Evolutionary conservation across 2,113 vertebrate species (phyloP).

Genomic region (Ctenodactylus gundi): DNA sequence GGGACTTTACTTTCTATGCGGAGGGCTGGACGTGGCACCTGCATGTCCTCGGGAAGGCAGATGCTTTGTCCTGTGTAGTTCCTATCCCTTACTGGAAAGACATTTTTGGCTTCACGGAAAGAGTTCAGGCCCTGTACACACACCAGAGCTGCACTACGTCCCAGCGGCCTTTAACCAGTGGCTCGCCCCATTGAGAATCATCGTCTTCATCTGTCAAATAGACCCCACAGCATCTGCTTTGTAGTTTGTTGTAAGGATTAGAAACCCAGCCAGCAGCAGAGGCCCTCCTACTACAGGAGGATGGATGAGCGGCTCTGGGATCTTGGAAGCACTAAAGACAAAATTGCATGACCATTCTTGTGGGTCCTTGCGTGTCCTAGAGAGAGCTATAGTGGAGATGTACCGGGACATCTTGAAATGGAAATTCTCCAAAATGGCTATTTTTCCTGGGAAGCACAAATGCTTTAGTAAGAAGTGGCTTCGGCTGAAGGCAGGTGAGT

Average conservation of each 20-base stretch:
- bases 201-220: not conserved
- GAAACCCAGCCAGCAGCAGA: not conserved
- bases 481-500: not conserved
- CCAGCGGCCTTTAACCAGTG: not conserved
- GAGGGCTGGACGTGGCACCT: not conserved
- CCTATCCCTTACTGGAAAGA: not conserved
- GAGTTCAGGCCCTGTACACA: rapidly evolving
- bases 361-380: no score
- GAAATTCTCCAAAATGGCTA: not conserved
- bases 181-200: not conserved
- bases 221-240: not conserved
- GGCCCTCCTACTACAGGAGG: not conserved
- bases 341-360: not conserved
- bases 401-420: not conserved
- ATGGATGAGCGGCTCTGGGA: not conserved
- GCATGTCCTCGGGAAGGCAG: rapidly evolving
- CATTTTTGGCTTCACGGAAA: not conserved
- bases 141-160: no score
- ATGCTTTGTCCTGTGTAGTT: no score
- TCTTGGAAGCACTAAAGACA: not conserved
- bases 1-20: not conserved
- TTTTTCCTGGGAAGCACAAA: not conserved
- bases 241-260: not conserved
- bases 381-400: not conserved
- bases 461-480: not conserved